Base-by-base conservation (phyloP, 2,797 vertebrate species). In the Dendrocincla tyrannina region DNA sequence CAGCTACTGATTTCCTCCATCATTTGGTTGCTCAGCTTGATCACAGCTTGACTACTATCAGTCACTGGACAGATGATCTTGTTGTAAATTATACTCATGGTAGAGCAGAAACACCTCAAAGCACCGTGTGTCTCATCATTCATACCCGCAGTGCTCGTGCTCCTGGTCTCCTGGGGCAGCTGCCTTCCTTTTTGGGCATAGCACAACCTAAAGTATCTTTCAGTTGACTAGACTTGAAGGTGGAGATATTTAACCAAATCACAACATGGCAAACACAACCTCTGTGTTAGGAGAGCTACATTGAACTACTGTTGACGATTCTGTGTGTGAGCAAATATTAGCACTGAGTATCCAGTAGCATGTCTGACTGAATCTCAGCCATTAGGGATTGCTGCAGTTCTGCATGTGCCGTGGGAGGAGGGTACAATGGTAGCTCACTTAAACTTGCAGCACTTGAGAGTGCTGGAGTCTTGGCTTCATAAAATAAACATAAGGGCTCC, bases 401-500 rank as follows among this genome's bases (percentile, higher is more conserved):
- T 91, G 64, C 66, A 1, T 47, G 84, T 37, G 81, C 88, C 0
- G 0, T 53, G 77, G 81, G 72, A 89, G 73, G 23, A 39, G 82
- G 46, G 25, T 63, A 88, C 72, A 92, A 72, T 1, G 66, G 69
- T n/a, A 58, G 73, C 76, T 96, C 89, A 69, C 92, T 96, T 83
- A 42, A 5, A 33, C 52, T 64, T 30, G 32, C 50, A 87, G 59
- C 56, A 59, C 85, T 85, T 68, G 64, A 85, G 89, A 81, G 73
- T 32, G 46, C 44, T 77, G 80, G 67, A 94, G 64, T 22, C 79
- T 42, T 86, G 79, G 52, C 76, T 95, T 84, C 62, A 44, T 72
- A 96, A 94, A 97, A 88, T 93, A 91, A 96, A 95, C 66, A 85
- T 30, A 52, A 80, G 85, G 84, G 82, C 69, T 85, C 76, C 93